Conservation (phyloP, 2,797 vertebrate species). For the Tamandua tetradactyla region DNA sequence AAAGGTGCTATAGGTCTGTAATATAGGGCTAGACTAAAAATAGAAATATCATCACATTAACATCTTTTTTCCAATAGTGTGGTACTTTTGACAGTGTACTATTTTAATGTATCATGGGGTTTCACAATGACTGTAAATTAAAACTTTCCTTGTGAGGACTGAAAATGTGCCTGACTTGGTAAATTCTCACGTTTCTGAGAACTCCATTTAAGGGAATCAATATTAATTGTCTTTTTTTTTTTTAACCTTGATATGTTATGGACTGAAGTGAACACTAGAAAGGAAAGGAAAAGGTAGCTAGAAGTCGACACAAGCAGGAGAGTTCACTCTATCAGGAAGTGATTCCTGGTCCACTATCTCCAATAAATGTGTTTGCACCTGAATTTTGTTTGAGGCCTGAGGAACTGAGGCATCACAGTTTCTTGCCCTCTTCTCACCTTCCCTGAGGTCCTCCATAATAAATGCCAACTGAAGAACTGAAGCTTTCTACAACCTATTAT, state of each 20-base stretch:
- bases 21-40: constrained; percentile 71
- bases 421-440: not conserved
- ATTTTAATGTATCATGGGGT: constrained; percentile 77
- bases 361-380: not conserved
- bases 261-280: constrained; percentile 39
- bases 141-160: constrained; percentile 72
- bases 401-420: not conserved
- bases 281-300: not conserved
- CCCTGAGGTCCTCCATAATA: not conserved
- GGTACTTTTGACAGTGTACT: constrained; percentile 77
- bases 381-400: constrained; percentile 36
- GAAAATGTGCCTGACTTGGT: constrained; percentile 67
- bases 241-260: not conserved
- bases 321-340: not conserved
- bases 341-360: not conserved
- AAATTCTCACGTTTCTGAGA: constrained; percentile 61
- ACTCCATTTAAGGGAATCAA: constrained; percentile 64
- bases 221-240: constrained; percentile 37
- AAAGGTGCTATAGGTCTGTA: constrained; percentile 74
- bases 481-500: not conserved
- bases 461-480: not conserved
- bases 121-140: constrained; percentile 80
- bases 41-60: constrained; percentile 76
- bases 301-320: constrained; percentile 6
- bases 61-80: constrained; percentile 74